Evolutionary conservation across 2,888 invertebrate genomes (phyloP).

Genomic region (Bembecia ichneumoniformis): DNA sequence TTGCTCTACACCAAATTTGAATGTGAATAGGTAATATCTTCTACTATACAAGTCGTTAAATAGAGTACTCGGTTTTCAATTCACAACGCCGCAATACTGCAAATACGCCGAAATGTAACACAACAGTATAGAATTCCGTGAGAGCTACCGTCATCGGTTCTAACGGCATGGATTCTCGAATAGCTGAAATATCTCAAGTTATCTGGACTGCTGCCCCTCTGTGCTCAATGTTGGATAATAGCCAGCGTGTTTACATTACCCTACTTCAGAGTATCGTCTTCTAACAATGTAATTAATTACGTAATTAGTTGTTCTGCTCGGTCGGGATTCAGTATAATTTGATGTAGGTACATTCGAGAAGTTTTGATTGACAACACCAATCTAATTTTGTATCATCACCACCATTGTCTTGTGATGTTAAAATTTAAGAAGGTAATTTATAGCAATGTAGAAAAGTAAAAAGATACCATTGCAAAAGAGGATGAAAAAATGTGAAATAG

Average conservation of each 20-base stretch:
- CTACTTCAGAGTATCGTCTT: not conserved
- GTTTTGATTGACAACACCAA: too few relatives aligned
- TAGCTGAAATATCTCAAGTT: constrained; percentile 35
- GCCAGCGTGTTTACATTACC: not conserved
- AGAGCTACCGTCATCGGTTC: constrained; percentile 25
- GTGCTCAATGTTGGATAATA: not conserved
- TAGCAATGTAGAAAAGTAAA: too few relatives aligned
- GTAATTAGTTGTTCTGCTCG: not conserved
- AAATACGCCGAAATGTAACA: constrained; percentile 30
- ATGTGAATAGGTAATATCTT: too few relatives aligned
- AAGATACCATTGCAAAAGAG: too few relatives aligned
- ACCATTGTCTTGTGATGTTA: too few relatives aligned
- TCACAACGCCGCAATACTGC: constrained; percentile 24
- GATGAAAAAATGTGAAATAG: too few relatives aligned
- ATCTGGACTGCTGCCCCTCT: not conserved
- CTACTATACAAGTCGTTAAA: not conserved
- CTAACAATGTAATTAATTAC: not conserved
- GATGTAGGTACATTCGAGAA: too few relatives aligned
- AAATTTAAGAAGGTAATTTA: too few relatives aligned
- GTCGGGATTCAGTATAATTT: not conserved
- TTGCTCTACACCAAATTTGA: too few relatives aligned
- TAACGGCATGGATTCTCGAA: constrained; percentile 19
- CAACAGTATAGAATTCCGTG: constrained; percentile 28
- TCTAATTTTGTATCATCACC: too few relatives aligned
- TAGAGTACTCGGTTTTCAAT: constrained; percentile 17